Percentiles rank a stretch among this genome's conserved stretches.
phyloP scores from a whole-genome alignment of 2,113 vertebrate genomes.

The Danionella cerebrum region DNA sequence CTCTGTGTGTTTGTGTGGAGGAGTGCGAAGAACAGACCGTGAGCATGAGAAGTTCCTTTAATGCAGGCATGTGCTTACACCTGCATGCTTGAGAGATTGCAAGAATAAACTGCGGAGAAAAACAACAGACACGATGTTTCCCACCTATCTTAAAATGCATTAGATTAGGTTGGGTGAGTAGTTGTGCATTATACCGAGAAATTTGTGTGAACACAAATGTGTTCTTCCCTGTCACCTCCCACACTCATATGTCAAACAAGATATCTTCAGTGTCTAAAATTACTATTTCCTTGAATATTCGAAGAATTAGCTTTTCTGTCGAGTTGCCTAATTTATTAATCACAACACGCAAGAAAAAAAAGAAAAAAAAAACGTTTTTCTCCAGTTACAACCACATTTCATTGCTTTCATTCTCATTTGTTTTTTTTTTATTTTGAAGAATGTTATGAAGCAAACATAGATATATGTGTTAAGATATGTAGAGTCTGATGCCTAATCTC shows the following conservation, averaged over 20 bases:
- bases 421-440: not conserved
- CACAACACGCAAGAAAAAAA: not conserved
- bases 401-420: no score
- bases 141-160: not conserved
- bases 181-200: not conserved
- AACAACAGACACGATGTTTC: conserved; percentile 23
- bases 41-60: not conserved
- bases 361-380: no score
- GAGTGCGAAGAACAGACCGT: not conserved
- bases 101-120: conserved; percentile 53
- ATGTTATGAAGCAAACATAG: not conserved
- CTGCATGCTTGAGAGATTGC: conserved; percentile 20
- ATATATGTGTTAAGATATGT: conserved; percentile 7
- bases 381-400: no score
- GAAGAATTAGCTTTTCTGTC: not conserved
- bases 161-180: not conserved
- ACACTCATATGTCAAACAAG: not conserved
- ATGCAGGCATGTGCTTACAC: not conserved
- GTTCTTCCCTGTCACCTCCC: not conserved
- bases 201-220: not conserved
- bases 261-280: not conserved
- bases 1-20: not conserved
- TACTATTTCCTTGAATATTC: not conserved
- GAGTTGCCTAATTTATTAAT: not conserved
- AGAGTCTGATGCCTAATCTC: conserved; percentile 8